Conservation (phyloP, 2,113 vertebrate genomes). For the Microtus montanus region DNA sequence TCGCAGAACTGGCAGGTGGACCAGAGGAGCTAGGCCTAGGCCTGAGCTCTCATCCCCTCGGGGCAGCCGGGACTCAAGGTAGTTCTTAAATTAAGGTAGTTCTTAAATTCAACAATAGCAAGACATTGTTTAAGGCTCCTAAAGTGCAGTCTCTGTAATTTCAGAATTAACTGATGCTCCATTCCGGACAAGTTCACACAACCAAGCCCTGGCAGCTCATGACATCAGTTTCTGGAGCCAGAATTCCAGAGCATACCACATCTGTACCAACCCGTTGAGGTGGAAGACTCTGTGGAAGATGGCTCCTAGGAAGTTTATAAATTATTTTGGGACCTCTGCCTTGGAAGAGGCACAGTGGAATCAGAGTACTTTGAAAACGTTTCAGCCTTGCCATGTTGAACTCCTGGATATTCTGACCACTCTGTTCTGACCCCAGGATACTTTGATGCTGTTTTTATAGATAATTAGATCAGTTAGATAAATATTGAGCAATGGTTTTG, state of each 20-base stretch:
- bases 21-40: neutral
- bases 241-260: neutral
- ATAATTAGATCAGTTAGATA: slow-evolving; percentile 37
- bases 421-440: neutral
- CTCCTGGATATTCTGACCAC: neutral
- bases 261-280: neutral
- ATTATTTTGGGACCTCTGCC: neutral
- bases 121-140: slow-evolving; percentile 11
- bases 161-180: neutral
- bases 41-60: neutral
- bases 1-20: neutral
- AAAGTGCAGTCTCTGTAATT: neutral
- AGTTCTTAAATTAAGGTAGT: neutral
- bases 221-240: neutral
- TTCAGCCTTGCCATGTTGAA: neutral
- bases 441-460: slow-evolving; percentile 9
- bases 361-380: neutral
- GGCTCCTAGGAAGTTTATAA: neutral
- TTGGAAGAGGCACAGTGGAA: neutral
- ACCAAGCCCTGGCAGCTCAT: neutral
- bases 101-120: neutral
- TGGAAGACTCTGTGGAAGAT: neutral
- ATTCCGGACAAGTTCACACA: neutral
- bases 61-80: neutral
- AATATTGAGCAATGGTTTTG: slow-evolving; percentile 25